Evolutionary conservation across 2,888 invertebrate genomes (phyloP), one percentile per base, ranked within the genome.

Genomic region (Clistopyga incitator): DNA sequence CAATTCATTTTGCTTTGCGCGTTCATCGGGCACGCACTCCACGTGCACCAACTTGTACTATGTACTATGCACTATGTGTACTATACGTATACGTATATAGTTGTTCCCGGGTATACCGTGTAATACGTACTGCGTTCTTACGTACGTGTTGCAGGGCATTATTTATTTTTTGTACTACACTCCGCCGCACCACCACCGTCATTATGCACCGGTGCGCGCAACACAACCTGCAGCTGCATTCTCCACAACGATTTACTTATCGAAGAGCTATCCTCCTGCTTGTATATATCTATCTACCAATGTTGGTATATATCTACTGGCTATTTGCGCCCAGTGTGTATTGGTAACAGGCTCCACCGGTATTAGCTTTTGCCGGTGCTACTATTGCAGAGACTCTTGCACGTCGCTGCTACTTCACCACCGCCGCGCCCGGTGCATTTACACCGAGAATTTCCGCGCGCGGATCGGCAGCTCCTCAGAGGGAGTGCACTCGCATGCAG

Each of bases 1-100:
- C 84, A 84, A 84, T 84, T 84, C 81, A 84, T 84, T 81, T 81
- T 71, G 75, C 78, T 65, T 38, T 42, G 78, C 64, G 77, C 78
- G 70, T 75, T 81, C 81, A 76, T 65, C 81, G 78, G 64, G 64
- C 81, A 84, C 84, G 84, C 81, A 81, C 81, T 81, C 78, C 81
- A 75, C 81, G 84, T 81, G 84, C 78, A 81, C 29, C 78, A 34
- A 25, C 45, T 34, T 25, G 72, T 45, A 50, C 20, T 72, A 59
- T 29, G 10, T 52, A 45, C 61, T 42, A 23, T 6, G n/a, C 10
- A 47, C 11, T n/a, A 38, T 10, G 8, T 8, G 8, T 38, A 38
- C 38, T 61, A 47, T 50, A 52, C 34, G 25, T 67, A 67, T 71
- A n/a, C n/a, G n/a, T n/a, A 38, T 56, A 56, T n/a, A 61, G 25